Conservation (phyloP, 2,113 vertebrate species). For the Protobothrops mucrosquamatus region DNA sequence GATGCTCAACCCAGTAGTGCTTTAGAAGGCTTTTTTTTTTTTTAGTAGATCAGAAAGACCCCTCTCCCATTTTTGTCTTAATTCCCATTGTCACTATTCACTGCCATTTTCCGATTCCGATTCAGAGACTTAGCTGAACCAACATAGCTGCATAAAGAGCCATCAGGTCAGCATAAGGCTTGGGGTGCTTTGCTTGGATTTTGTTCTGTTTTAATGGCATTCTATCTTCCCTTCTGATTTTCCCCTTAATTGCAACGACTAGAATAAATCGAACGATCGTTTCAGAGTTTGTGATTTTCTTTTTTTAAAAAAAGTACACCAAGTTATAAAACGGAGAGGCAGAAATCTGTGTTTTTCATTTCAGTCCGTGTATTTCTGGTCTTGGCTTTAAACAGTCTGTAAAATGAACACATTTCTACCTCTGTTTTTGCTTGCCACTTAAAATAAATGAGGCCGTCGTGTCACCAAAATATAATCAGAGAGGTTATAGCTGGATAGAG, state of each 20-base stretch:
- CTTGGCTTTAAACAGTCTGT: not conserved
- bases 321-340: not conserved
- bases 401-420: not conserved
- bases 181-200: not conserved
- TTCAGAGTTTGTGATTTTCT: not conserved
- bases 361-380: slow-evolving; percentile 1
- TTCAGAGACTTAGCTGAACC: not conserved
- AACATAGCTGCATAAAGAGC: not conserved
- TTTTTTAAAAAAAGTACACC: not conserved
- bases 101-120: not conserved
- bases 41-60: not conserved
- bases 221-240: not conserved
- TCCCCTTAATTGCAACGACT: slow-evolving; percentile 1
- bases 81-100: not conserved
- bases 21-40: not conserved
- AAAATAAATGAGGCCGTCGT: not conserved
- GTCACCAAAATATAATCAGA: not conserved
- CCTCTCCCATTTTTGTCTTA: not conserved
- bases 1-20: not conserved
- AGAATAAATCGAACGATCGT: not conserved
- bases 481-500: not conserved
- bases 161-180: not conserved
- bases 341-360: slow-evolving; percentile 16
- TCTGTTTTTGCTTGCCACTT: not conserved
- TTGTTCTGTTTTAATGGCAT: not conserved